phyloP scores from a whole-genome alignment of 2,113 vertebrate genomes.

The Petaurus breviceps region DNA sequence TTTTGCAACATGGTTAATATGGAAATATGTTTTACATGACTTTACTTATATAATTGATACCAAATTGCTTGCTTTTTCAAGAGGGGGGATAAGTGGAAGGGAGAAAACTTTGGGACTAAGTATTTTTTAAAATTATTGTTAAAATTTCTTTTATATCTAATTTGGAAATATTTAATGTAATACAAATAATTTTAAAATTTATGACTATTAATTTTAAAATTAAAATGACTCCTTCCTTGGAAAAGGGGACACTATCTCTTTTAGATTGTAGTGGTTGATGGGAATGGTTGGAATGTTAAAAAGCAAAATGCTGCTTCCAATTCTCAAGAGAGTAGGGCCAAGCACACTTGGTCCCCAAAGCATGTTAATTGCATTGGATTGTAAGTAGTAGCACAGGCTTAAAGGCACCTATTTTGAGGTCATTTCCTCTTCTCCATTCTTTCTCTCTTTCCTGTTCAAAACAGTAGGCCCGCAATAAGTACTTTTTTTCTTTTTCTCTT shows the following conservation, averaged over 20 bases:
- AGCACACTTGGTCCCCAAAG: background rate
- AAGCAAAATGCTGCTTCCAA: background rate
- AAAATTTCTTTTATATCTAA: background rate
- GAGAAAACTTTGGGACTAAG: background rate
- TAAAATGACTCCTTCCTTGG: background rate
- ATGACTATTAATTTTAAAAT: too few species aligned
- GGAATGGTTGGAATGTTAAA: background rate
- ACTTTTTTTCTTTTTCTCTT: background rate
- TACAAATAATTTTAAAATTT: background rate
- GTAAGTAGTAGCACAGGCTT: background rate
- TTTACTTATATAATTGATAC: background rate
- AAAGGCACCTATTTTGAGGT: background rate
- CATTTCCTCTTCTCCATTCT: background rate
- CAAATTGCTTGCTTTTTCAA: background rate
- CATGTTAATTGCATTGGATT: background rate
- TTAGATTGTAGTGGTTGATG: background rate
- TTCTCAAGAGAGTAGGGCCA: background rate
- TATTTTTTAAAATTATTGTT: background rate
- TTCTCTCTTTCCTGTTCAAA: background rate
- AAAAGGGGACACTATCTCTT: background rate
- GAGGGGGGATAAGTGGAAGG: background rate
- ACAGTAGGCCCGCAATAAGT: background rate
- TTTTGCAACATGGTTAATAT: background rate
- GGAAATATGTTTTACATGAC: background rate
- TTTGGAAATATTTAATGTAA: background rate